Evolutionary conservation across 1,140 invertebrate genomes (phyloP), one percentile per base, ranked within the genome.

Genomic region (Whitmania pigra): DNA sequence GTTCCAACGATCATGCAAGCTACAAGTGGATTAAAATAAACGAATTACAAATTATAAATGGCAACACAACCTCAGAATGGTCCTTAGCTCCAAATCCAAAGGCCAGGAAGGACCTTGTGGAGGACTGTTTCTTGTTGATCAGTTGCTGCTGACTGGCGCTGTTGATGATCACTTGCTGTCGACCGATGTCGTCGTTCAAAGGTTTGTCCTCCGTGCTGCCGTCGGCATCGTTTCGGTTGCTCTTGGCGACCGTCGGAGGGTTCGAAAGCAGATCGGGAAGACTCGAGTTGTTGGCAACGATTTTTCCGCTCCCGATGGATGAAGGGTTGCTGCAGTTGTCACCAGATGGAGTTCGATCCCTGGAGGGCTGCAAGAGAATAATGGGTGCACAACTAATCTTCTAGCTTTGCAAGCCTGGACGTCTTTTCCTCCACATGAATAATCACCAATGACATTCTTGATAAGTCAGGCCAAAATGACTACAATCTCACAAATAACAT

Each of bases 81-180:
- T 63, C 57, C 29, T 63, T 63, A 20, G 57, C 57, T 20, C 57
- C 57, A 20, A 63, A 63, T 27, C 57, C 57, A n/a, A 63, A 63
- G 22, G 57, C 22, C 22, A 63, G 57, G 29, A 63, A 63, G 3
- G 57, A 63, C 22, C 57, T 25, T 15, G 57, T 27, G 22, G 57
- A 63, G 9, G 22, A 22, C 29, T 63, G 57, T 63, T 63, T 63
- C 57, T 63, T 63, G 22, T 25, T 57, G 54, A 57, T 20, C 54
- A 25, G 54, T 57, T 57, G 54, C 54, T 57, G 54, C 9, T 57
- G 54, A 20, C 25, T 20, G 54, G 2, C 9, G 25, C 25, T n/a
- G 9, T 57, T 36, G n/a, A n/a, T n/a, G n/a, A n/a, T n/a, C n/a
- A n/a, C n/a, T n/a, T n/a, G n/a, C 40, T 17, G 27, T 60, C 27